Evolutionary conservation across 2,888 invertebrate species (phyloP), one percentile per base, ranked within the genome.

Genomic region (Drosophila pullipes): DNA sequence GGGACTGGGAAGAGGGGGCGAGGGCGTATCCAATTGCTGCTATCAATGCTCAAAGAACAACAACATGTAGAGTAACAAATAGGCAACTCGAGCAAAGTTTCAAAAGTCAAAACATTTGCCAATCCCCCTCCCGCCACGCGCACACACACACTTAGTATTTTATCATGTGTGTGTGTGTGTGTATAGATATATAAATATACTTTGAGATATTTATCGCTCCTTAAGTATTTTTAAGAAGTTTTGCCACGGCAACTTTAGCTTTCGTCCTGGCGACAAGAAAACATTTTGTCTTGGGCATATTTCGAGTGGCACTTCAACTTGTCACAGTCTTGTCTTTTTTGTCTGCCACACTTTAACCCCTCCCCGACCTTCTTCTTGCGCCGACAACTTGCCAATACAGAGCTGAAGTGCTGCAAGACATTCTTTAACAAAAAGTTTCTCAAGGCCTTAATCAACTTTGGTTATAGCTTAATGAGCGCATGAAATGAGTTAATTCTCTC

Each of bases 171-270:
- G 22, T 54, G 41, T 39, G n/a, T 33, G 25, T 59, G 16, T 63
- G 25, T 49, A 0, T 53, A 41, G 52, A 63, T 68, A 55, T 62
- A 54, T 76, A 59, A 78, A 49, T 79, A 50, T 66, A 66, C 79
- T 73, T 83, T 83, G 75, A 65, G 75, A 87, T 87, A 87, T 87
- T 87, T 87, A 87, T 87, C 89, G 87, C 77, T 85, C 78, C 89
- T 85, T 89, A 87, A 87, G 89, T 89, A 87, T 87, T 87, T 87
- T 89, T 80, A 85, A 87, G 87, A 85, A 86, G 87, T 86, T 76
- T 76, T 80, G 74, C 83, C 79, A 74, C 73, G 74, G 77, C 79
- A 89, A 81, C 87, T 86, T 86, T 84, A 74, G 62, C 85, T 74
- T 69, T 63, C 66, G 54, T 25, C 63, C 59, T 60, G 54, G 60